Conservation (phyloP, 2,888 invertebrate species). For the Callyntrura guangdongensis region DNA sequence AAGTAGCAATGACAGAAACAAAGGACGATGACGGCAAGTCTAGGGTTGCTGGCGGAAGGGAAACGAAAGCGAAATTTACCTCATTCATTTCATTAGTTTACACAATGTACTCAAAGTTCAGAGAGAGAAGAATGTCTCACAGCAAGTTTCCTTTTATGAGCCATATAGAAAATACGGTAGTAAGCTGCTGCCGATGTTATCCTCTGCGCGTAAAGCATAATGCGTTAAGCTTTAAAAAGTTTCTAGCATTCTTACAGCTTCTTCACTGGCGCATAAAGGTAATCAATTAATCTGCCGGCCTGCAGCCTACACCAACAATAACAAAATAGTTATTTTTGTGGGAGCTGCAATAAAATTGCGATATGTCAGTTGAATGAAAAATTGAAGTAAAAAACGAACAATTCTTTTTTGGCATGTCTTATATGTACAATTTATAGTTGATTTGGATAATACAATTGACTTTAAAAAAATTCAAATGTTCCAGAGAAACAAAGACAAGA, state of each 20-base stretch:
- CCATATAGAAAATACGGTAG: neutral
- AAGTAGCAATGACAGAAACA: conserved; percentile 2
- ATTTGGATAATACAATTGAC: no score
- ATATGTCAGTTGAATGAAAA: neutral
- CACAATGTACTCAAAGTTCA: neutral
- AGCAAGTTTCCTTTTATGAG: conserved; percentile 51
- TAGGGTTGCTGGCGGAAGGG: conserved; percentile 62
- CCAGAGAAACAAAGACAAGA: no score
- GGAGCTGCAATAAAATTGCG: neutral
- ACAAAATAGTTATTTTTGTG: neutral
- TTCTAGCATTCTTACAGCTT: neutral
- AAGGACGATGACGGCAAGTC: conserved; percentile 13
- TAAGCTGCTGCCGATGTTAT: neutral
- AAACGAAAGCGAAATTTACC: conserved; percentile 79
- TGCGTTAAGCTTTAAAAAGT: neutral
- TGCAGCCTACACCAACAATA: neutral
- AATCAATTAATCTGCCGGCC: conserved; percentile 22
- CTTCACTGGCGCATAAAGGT: neutral
- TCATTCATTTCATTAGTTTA: conserved; percentile 73
- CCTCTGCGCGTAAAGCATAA: neutral
- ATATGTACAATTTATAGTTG: no score
- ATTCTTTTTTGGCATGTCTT: neutral
- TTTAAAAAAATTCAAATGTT: no score
- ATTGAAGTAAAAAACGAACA: neutral
- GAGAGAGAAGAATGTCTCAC: conserved; percentile 10